Evolutionary conservation across 2,797 vertebrate genomes (phyloP).

Genomic region (Neosilurus mollespiculum): DNA sequence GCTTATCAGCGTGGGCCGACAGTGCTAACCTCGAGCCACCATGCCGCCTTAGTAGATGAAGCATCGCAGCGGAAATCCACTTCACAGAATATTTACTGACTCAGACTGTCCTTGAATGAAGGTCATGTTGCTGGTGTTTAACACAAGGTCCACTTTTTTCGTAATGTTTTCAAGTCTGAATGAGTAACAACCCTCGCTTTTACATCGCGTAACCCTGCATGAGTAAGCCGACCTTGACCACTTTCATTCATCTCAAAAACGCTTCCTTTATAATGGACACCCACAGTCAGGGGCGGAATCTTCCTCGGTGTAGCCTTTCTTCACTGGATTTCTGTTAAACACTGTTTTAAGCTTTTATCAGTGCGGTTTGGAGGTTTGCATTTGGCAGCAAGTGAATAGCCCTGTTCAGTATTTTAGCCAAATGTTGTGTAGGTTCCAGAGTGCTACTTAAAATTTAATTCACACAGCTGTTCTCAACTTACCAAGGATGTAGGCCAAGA

Average conservation of each 20-base stretch:
- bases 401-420: not conserved
- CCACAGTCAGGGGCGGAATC: not conserved
- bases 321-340: not conserved
- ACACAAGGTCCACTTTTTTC: not conserved
- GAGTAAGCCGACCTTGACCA: slow-evolving; percentile 7
- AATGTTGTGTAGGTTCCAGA: not conserved
- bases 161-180: slow-evolving; percentile 6
- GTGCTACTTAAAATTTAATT: slow-evolving; percentile 4
- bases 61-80: not conserved
- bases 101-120: not conserved
- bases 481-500: not conserved
- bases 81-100: not conserved
- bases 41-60: not conserved
- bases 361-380: not conserved
- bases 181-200: slow-evolving; percentile 1
- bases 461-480: not conserved
- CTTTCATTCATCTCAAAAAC: slow-evolving; percentile 4
- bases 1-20: too few relatives aligned
- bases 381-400: not conserved
- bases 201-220: not conserved
- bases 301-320: not conserved
- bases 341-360: not conserved
- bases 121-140: not conserved
- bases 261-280: not conserved
- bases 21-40: too few relatives aligned